Evolutionary conservation across 2,113 vertebrate genomes (phyloP).

Genomic region (Tragelaphus strepsiceros): DNA sequence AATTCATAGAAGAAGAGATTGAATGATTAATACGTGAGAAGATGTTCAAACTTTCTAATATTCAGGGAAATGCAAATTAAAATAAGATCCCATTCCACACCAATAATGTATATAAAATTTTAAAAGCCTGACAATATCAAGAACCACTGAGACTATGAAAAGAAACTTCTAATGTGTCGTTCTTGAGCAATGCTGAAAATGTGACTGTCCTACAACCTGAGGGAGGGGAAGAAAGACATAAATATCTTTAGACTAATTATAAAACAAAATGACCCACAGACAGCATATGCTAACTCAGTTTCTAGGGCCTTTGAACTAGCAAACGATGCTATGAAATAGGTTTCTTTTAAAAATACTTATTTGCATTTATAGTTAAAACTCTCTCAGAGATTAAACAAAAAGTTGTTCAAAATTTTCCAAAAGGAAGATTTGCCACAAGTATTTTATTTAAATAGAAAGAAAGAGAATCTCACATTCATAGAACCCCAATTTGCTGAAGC

Average conservation of each 20-base stretch:
- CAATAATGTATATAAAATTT: not conserved
- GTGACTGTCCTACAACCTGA: not conserved
- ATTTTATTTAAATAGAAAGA: not conserved
- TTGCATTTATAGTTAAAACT: not conserved
- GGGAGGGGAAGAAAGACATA: fast-evolving
- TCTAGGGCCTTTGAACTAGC: not conserved
- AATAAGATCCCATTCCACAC: not conserved
- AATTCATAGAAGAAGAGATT: not conserved
- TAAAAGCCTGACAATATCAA: not conserved
- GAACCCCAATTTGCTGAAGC: not conserved
- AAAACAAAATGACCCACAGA: not conserved
- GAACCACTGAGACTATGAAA: not conserved
- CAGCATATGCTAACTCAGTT: not conserved
- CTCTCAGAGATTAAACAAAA: not conserved
- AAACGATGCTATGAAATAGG: not conserved
- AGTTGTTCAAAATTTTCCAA: not conserved
- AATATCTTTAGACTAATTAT: not conserved
- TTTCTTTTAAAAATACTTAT: not conserved
- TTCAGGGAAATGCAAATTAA: not conserved
- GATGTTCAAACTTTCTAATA: not conserved
- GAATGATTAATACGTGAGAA: not conserved
- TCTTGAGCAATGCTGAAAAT: not conserved
- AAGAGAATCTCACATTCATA: not conserved
- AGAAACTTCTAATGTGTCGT: not conserved
- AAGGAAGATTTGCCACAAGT: not conserved